Conservation (phyloP, 2,888 invertebrate species). For the Agonopterix alstromeriana region DNA sequence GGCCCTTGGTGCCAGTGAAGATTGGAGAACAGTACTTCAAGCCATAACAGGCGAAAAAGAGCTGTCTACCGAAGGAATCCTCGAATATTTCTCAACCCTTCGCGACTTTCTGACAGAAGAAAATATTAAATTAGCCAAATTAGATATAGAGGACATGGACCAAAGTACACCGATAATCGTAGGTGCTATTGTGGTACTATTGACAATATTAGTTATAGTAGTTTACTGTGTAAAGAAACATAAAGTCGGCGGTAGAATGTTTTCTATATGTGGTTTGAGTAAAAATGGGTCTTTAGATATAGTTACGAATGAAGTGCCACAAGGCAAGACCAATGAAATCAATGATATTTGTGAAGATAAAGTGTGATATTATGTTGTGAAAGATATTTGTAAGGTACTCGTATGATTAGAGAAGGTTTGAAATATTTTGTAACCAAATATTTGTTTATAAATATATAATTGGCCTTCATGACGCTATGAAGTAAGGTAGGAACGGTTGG, state of each 20-base stretch:
- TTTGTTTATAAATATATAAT: no score
- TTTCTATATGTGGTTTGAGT: conserved; percentile 53
- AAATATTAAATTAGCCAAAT: conserved; percentile 33
- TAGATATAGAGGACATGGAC: conserved; percentile 45
- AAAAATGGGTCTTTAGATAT: conserved; percentile 68
- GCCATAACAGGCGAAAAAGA: conserved; percentile 60
- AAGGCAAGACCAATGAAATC: conserved; percentile 41
- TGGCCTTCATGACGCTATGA: no score
- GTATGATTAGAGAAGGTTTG: no score
- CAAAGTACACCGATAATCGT: conserved; percentile 57
- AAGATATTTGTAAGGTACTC: background rate
- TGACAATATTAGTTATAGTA: conserved; percentile 50
- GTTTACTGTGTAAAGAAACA: conserved; percentile 61
- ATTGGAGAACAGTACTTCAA: conserved; percentile 59
- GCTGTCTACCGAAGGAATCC: conserved; percentile 53
- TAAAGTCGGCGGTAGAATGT: conserved; percentile 39
- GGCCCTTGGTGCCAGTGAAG: conserved; percentile 62
- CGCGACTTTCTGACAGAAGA: conserved; percentile 43
- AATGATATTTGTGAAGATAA: conserved; percentile 61
- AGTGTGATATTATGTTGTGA: conserved; percentile 27
- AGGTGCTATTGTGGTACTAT: conserved; percentile 46
- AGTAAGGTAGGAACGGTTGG: no score
- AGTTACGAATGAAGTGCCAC: conserved; percentile 50
- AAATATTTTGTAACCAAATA: no score
- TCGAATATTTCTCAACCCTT: conserved; percentile 54